A percentile compares a stretch with the other conserved stretches of the same genome.
phyloP scores from a whole-genome alignment of 2,888 invertebrate species.

The Laspeyria flexula region DNA sequence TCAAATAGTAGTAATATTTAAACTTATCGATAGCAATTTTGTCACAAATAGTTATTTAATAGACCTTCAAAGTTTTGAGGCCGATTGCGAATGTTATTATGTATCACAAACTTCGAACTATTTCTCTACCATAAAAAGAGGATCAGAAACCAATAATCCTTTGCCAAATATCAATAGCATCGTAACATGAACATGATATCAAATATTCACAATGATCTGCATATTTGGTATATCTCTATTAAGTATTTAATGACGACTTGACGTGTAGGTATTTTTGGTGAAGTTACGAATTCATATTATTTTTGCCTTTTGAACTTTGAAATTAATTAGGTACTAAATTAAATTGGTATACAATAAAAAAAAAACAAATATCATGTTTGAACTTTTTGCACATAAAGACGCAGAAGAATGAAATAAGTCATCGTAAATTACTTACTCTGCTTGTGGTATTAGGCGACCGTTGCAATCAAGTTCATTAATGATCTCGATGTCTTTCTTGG shows the following conservation, averaged over 20 bases:
- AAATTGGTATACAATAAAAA: no score
- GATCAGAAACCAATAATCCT: background rate
- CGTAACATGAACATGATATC: background rate
- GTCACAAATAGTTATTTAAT: background rate
- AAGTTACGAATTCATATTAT: no score
- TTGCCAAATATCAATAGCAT: background rate
- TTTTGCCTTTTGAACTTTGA: no score
- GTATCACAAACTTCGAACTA: background rate
- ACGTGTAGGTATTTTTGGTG: no score
- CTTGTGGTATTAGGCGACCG: conserved; percentile 85
- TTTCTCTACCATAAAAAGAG: conserved; percentile 5
- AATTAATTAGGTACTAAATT: no score
- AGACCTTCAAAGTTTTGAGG: background rate
- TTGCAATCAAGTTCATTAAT: conserved; percentile 88
- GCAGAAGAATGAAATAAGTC: no score
- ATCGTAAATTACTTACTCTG: conserved; percentile 70
- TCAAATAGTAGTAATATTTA: background rate
- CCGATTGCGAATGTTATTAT: background rate
- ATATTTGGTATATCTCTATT: no score
- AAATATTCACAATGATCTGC: conserved; percentile 8
- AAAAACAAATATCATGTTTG: no score
- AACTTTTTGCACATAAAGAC: no score
- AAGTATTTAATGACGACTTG: no score
- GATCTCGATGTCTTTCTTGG: conserved; percentile 77
- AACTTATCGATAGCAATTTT: background rate